phyloP scores from a whole-genome alignment of 2,113 vertebrate species.

The Galeopterus variegatus region DNA sequence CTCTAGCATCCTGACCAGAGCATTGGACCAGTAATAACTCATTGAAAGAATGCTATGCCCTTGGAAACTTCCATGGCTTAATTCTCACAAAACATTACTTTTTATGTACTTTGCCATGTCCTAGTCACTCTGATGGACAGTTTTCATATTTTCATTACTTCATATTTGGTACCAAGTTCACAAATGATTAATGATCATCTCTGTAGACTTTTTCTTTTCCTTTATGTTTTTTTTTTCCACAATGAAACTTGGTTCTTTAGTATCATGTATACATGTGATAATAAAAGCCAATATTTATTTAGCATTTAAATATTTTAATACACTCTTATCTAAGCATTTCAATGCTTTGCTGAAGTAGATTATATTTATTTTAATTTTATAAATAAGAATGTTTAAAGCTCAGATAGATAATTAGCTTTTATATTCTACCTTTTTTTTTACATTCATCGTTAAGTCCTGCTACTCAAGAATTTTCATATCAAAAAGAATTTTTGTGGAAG shows the following conservation, averaged over 20 bases:
- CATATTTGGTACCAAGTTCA: background rate
- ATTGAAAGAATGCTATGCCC: background rate
- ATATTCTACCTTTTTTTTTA: background rate
- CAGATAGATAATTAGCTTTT: background rate
- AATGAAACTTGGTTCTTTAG: background rate
- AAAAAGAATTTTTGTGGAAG: background rate
- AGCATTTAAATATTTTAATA: background rate
- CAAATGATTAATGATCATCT: background rate
- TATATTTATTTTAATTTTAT: background rate
- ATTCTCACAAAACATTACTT: background rate
- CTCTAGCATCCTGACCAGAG: background rate
- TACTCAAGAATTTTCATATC: background rate
- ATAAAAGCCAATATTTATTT: background rate
- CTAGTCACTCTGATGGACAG: background rate
- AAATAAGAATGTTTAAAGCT: background rate
- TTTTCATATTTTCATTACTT: background rate
- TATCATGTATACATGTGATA: background rate
- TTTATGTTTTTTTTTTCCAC: background rate
- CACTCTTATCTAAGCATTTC: background rate
- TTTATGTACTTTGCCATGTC: background rate
- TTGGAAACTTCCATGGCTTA: background rate
- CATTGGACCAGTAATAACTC: background rate
- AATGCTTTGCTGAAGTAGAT: background rate
- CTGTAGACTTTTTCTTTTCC: background rate
- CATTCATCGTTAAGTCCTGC: background rate